Conservation (phyloP, 2,888 invertebrate genomes). For the Fabriciana adippe region DNA sequence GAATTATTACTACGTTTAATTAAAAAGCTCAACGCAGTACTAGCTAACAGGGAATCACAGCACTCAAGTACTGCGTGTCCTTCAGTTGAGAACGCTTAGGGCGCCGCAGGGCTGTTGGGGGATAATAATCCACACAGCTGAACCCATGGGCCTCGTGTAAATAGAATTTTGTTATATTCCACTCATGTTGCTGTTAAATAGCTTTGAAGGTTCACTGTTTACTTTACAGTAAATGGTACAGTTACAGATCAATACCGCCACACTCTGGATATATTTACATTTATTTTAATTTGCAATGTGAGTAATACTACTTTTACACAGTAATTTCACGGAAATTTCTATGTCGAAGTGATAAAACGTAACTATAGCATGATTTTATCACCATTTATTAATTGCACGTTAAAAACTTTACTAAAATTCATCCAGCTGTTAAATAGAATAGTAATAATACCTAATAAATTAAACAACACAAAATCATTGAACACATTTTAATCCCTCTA, state of each 20-base stretch:
- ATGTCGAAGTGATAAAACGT: no score
- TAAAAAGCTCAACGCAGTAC: constrained; percentile 68
- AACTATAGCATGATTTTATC: no score
- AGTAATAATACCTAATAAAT: no score
- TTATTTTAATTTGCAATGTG: not conserved
- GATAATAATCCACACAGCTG: constrained; percentile 45
- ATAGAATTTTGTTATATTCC: constrained; percentile 27
- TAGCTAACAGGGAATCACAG: constrained; percentile 70
- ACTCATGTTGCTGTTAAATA: constrained; percentile 21
- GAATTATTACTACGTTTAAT: constrained; percentile 63
- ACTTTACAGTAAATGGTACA: constrained; percentile 4
- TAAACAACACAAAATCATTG: no score
- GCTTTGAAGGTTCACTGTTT: constrained; percentile 11
- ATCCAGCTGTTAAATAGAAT: no score
- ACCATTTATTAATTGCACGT: no score
- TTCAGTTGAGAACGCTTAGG: constrained; percentile 52
- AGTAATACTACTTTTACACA: no score
- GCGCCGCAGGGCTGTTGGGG: constrained; percentile 53
- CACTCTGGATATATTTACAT: not conserved
- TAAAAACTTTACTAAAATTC: no score
- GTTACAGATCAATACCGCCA: not conserved
- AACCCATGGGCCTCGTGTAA: constrained; percentile 22
- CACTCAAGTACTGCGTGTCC: constrained; percentile 53
- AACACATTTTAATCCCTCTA: no score
- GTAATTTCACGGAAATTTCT: no score